Base-by-base conservation (phyloP, 2,113 vertebrate genomes). In the Sigmodon hispidus region DNA sequence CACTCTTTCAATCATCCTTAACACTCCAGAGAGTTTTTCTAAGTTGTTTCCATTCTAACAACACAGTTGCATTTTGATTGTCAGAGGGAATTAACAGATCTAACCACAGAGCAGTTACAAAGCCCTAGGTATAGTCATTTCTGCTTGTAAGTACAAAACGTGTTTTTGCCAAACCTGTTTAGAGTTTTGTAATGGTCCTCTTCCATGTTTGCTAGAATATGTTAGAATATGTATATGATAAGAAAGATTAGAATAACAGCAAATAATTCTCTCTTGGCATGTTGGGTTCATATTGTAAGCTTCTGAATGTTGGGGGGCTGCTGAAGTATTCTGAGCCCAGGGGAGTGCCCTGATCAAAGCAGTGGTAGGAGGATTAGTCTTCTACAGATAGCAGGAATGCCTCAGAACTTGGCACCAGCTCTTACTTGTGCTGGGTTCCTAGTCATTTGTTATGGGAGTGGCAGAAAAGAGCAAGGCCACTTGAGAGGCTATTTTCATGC, bases 361-460 rank as follows among this genome's bases (percentile, higher is more conserved):
- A 79, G 48, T 45, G 57, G 81, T 9, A 48, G 69, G 67, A 91
- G 75, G 45, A 48, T 79, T 92, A 67, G 57, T 76, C 55, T 77
- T 45, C 63, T n/a, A 19, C 40, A 65, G 67, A 88, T 67, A 26
- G 40, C 80, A 61, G 80, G 29, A 95, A 84, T 89, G 59, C 73
- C 88, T 83, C 17, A 55, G 72, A 31, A 55, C 48, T 89, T 96
- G 94, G 79, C 85, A 84, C 48, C n/a, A 52, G 16, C 50, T 65
- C 72, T 67, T 15, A 26, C 17, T 77, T 87, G 67, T 67, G 50
- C 87, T 57, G 26, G n/a, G 75, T 94, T 87, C 93, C 90, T 91
- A 50, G 55, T 97, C 88, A 93, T 94, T 94, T 92, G 89, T 93
- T 80, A 34, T 79, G 90, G 88, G 93, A 89, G 80, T 93, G 94